Conservation (phyloP, 1,140 invertebrate genomes). For the Pygmarrhopalites habei region DNA sequence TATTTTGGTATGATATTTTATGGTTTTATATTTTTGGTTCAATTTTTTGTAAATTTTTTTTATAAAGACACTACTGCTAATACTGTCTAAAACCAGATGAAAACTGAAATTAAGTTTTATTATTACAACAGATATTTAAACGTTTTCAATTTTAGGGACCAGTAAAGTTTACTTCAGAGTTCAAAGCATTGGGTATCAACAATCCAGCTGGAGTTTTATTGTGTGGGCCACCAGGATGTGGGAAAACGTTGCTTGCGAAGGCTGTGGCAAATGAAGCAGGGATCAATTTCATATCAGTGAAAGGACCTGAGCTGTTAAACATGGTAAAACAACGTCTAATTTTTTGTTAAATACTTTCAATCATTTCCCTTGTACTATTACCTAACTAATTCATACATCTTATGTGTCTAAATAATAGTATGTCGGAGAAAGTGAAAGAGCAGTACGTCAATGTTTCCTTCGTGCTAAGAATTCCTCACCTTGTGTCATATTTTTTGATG, state of each 20-base stretch:
- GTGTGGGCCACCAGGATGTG: conserved; percentile 81
- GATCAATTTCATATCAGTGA: conserved; percentile 94
- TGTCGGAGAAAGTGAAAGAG: conserved; percentile 96
- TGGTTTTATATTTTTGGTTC: not conserved
- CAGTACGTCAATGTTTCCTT: conserved; percentile 88
- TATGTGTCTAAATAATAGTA: conserved; percentile 79
- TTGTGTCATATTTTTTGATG: conserved; percentile 99
- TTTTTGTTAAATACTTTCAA: not conserved
- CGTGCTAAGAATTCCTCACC: conserved; percentile 89
- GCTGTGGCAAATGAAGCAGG: conserved; percentile 89
- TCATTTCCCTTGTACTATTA: not conserved
- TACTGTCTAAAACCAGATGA: too few species aligned
- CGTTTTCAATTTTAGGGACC: conserved; percentile 61
- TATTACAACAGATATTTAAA: conserved; percentile 5
- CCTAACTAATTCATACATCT: not conserved
- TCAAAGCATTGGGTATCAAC: conserved; percentile 66
- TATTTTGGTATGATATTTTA: conserved; percentile 61
- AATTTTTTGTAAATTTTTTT: not conserved
- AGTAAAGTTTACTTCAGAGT: conserved; percentile 74
- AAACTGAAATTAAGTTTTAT: conserved; percentile 8
- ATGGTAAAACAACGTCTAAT: conserved; percentile 57
- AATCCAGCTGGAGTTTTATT: conserved; percentile 79
- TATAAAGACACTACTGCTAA: too few species aligned
- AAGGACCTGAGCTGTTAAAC: conserved; percentile 91
- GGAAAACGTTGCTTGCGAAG: conserved; percentile 87